Evolutionary conservation across 1,140 invertebrate species (phyloP), one percentile per base, ranked within the genome.

Genomic region (Parasteatoda tepidariorum): DNA sequence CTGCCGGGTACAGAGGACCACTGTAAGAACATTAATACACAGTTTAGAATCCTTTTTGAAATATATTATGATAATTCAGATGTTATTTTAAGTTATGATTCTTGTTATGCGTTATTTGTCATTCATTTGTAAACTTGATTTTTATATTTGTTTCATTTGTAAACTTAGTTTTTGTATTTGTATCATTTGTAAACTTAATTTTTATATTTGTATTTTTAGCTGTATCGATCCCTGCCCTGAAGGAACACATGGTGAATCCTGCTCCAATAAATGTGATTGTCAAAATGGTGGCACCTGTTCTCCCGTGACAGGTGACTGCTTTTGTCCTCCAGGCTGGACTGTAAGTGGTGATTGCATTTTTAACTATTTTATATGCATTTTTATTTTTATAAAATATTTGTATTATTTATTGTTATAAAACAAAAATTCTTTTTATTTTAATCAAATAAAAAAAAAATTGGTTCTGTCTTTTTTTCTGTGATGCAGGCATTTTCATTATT

Each of bases 231-330:
- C 88, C 26, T 97, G 96, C 88, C 94, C 95, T 0, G 89, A 90
- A 30, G 94, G 94, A 54, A 94, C 91, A 62, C 94, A 94, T 87
- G 95, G 95, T 0, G 88, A 90, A 18, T 91, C 93, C 73, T 98
- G 97, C 87, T 93, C 93, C 83, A 92, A 93, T 34, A 92, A 94
- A 62, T 99, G 97, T 88, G 92, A 92, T 7, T 99, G 98, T 90
- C 95, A 98, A 88, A 99, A 99, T 89, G 93, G 92, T 59, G 97
- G 96, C 24, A 91, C 90, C 13, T 99, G 97, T 88, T 93, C 94
- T 88, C 92, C 93, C 26, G 90, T 91, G 31, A 93, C 90, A 26
- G 96, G 96, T 2, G 89, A 92, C 84, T 97, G 96, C 88, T 91
- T 91, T 76, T 97, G 96, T 88, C 91, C 92, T 18, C 86, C 92